Base-by-base conservation (phyloP, 2,113 vertebrate species). In the Hymenochirus boettgeri region DNA sequence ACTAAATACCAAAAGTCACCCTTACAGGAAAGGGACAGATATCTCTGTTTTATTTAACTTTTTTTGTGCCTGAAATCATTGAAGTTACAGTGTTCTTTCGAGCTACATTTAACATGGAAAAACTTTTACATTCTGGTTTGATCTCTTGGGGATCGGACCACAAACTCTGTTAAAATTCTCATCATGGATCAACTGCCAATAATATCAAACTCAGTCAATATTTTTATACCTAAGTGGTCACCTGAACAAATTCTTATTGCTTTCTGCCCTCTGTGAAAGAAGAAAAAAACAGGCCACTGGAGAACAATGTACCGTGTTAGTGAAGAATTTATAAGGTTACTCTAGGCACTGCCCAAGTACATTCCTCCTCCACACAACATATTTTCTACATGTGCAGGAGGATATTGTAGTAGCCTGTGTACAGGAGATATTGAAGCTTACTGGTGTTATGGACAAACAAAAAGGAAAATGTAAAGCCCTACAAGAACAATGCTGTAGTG, bases 161-260 rank as follows among this genome's bases (percentile, higher is more conserved):
- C 62, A 65, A 47, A 57, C 37, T 57, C 15, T 19, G 53, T 48
- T 22, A 55, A 7, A n/a, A 10, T 57, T 37, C 54, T 22, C 18
- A 19, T 35, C 54, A 57, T 15, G 56, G 39, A 65, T 57, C 23
- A 27, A 33, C 39, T 65, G 62, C 62, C 53, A 65, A 65, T 65
- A 57, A 48, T 51, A 57, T 48, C 53, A 57, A 11, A 33, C 50
- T 45, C 52, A 46, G 62, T 56, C 54, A 57, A 57, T 65, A 48
- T 65, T 65, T 57, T 57, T 35, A 3, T 48, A 48, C 27, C 27
- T 57, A 63, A 24, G 53, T 47, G 62, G 62, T 57, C 62, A 65
- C 62, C 62, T 65, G 53, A 65, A 65, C 42, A 26, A 22, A 57
- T 57, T 57, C 62, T 9, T 45, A 15, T 12, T 6, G n/a, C 15